Conservation (phyloP, 2,797 vertebrate genomes). For the Fringilla coelebs region DNA sequence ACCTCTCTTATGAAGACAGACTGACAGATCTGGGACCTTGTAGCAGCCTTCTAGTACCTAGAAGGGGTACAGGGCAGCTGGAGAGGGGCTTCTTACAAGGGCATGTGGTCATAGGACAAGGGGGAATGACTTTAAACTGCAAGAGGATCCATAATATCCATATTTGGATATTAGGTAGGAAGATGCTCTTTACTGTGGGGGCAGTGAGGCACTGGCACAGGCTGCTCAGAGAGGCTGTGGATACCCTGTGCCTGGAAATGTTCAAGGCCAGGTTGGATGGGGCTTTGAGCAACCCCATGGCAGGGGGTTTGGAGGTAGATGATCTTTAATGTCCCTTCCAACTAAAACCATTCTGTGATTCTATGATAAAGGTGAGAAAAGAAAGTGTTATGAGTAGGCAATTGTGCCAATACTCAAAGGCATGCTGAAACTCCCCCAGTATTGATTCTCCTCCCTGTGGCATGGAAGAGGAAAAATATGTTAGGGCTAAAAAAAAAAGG, state of each 20-base stretch:
- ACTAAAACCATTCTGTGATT: neutral
- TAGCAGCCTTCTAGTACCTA: neutral
- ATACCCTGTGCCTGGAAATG: neutral
- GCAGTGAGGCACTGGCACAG: neutral
- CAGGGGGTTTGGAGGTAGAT: neutral
- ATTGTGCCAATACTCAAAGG: neutral
- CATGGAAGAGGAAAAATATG: neutral
- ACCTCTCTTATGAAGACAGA: neutral
- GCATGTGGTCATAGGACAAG: rapidly evolving
- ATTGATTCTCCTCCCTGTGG: neutral
- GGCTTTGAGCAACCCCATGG: neutral
- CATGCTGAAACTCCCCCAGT: neutral
- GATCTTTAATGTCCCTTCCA: neutral
- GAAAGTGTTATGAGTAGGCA: neutral
- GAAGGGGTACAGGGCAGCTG: neutral
- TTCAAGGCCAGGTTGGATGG: neutral
- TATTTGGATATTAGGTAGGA: neutral
- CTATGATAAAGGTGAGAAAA: neutral
- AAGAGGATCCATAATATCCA: neutral
- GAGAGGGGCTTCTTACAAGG: neutral
- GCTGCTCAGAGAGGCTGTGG: neutral
- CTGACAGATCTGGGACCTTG: neutral
- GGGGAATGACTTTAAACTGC: neutral
- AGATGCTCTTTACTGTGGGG: neutral
- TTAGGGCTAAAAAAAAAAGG: neutral